Base-by-base conservation (phyloP, 2,888 invertebrate species). In the Coleophora deauratella region DNA sequence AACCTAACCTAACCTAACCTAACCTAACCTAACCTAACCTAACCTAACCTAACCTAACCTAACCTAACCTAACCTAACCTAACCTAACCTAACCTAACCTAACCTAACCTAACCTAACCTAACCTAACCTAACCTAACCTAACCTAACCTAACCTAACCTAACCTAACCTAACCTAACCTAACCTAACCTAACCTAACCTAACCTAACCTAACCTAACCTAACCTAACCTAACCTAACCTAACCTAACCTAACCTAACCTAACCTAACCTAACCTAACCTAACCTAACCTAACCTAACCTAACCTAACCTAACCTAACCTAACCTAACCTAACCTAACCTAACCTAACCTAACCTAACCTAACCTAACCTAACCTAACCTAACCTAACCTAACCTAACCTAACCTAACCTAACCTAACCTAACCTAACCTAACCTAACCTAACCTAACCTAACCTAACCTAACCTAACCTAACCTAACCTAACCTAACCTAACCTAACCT, bases 111-210 rank as follows among this genome's bases (percentile, higher is more conserved):
- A 40, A 40, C 41, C 41, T 41, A 41, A 41, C 41, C 41, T 41
- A 41, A 41, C 41, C 41, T 41, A 41, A 41, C 41, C 41, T 37
- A 41, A 41, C 41, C 41, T 41, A 42, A 42, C 43, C 43, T 40
- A 43, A 43, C 43, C 43, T 43, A 43, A 43, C 43, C 43, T 43
- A 43, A 43, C 43, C 43, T 43, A 43, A 43, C 43, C 43, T 43
- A 43, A 40, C 43, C 39, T 43, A 43, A 43, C 39, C 43, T 43
- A 43, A 43, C 43, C 39, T 39, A 43, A 39, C 42, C 42, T 42
- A 38, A 42, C 42, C 42, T 38, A 38, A 42, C 38, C 38, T 38
- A 38, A 42, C 42, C 42, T 42, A 38, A 42, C 42, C 42, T 42
- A 38, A 42, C 42, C 42, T 42, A 38, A 42, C 42, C 42, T 42